These are phyloP conservation scores for Meiosimyza decipiens DNA, from an alignment of 2,888 invertebrate genomes.

Conservation along the genomic window DNA sequence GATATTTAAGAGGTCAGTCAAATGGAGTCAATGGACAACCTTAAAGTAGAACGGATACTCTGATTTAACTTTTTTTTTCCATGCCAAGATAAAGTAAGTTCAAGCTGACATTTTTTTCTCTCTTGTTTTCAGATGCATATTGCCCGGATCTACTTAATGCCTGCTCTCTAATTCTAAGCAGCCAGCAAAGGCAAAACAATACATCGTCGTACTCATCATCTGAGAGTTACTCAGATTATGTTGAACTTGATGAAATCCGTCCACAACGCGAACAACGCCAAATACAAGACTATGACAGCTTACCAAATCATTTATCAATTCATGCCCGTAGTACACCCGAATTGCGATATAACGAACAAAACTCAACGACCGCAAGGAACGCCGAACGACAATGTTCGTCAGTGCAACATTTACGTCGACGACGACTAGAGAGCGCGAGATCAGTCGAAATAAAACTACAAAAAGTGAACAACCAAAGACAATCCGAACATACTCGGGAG, in stretches of 20 bases:
- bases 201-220: constrained; percentile 34
- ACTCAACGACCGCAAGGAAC: constrained; percentile 37
- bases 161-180: constrained; percentile 61
- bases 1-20: constrained; percentile 21
- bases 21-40: not conserved
- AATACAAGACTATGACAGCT: constrained; percentile 21
- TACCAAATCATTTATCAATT: not conserved
- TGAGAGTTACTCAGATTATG: constrained; percentile 58
- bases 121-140: constrained; percentile 56
- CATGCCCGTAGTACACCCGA: constrained; percentile 42
- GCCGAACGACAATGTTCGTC: not conserved
- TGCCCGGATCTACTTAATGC: constrained; percentile 64
- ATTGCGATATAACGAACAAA: not conserved
- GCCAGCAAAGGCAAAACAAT: constrained; percentile 50
- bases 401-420: constrained; percentile 40
- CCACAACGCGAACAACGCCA: constrained; percentile 26
- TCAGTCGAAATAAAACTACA: constrained; percentile 8
- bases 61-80: not conserved
- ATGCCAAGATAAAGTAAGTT: too few relatives aligned
- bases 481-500: constrained; percentile 46
- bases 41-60: not conserved
- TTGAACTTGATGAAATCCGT: constrained; percentile 59
- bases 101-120: not conserved
- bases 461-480: constrained; percentile 52
- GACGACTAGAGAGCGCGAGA: not conserved